These are phyloP conservation scores for Mythimna loreyi DNA, from an alignment of 2,888 invertebrate species.

Conservation along the genomic window DNA sequence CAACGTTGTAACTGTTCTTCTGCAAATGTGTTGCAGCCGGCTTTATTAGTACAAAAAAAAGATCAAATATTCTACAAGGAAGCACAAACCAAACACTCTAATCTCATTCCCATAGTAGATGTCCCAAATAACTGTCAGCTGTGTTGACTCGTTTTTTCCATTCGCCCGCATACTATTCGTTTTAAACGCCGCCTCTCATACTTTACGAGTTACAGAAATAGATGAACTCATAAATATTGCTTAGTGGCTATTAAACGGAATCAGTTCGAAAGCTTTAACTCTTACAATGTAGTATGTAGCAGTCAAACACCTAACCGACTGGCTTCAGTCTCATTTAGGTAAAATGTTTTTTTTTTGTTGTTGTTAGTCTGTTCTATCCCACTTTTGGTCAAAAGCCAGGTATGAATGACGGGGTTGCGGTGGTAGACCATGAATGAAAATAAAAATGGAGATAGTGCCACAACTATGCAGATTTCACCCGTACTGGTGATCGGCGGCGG, in stretches of 20 bases:
- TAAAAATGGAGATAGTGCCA: too few relatives aligned
- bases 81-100: conserved; percentile 19
- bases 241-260: conserved; percentile 36
- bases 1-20: neutral
- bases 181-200: conserved; percentile 35
- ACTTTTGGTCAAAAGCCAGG: too few relatives aligned
- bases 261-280: conserved; percentile 25
- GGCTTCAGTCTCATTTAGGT: too few relatives aligned
- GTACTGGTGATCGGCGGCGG: too few relatives aligned
- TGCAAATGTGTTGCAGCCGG: neutral
- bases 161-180: conserved; percentile 29
- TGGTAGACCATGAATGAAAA: too few relatives aligned
- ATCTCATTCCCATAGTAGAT: conserved; percentile 33
- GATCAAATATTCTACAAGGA: conserved; percentile 11
- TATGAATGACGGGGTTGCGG: too few relatives aligned
- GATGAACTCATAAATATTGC: conserved; percentile 59
- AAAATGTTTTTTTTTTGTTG: too few relatives aligned
- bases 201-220: conserved; percentile 53
- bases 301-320: neutral
- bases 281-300: conserved; percentile 6
- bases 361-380: too few relatives aligned
- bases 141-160: conserved; percentile 31
- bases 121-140: conserved; percentile 35
- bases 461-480: too few relatives aligned
- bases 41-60: neutral